Evolutionary conservation across 2,888 invertebrate species (phyloP).

Genomic region (Melipona bicolor): DNA sequence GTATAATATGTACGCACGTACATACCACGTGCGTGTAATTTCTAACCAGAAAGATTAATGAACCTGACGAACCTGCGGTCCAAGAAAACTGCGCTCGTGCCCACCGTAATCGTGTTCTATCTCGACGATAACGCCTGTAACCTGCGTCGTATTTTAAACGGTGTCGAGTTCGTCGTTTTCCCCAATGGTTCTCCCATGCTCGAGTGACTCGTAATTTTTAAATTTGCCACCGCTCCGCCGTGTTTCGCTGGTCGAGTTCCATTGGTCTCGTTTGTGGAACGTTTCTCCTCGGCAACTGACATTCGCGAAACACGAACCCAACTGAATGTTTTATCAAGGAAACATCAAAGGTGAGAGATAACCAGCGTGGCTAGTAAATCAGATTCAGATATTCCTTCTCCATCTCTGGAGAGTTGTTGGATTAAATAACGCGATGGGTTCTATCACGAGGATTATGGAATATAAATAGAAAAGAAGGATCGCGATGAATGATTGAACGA

Average conservation of each 20-base stretch:
- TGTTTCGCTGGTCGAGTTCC: neutral
- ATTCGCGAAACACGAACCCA: conserved; percentile 28
- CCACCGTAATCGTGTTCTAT: conserved; percentile 1
- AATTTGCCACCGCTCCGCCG: too few species aligned
- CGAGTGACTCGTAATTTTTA: neutral
- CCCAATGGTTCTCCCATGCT: neutral
- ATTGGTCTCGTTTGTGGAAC: neutral
- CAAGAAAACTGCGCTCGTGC: conserved; percentile 43
- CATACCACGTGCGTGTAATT: conserved; percentile 23
- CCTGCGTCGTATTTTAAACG: conserved; percentile 27
- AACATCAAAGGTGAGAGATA: conserved; percentile 26
- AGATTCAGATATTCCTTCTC: conserved; percentile 4
- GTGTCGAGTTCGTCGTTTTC: neutral
- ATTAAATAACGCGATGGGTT: neutral
- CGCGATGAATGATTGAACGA: neutral
- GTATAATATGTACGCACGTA: too few species aligned
- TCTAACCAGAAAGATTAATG: conserved; percentile 32
- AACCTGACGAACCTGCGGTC: conserved; percentile 19
- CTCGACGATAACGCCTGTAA: neutral
- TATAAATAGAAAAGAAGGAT: neutral
- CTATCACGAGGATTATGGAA: neutral
- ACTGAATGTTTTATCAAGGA: conserved; percentile 62
- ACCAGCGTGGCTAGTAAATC: conserved; percentile 27
- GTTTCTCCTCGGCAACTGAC: neutral
- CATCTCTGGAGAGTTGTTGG: neutral